These are phyloP conservation scores for Chlorodrepanis virens DNA, from an alignment of 2,113 vertebrate species.

Conservation along the genomic window DNA sequence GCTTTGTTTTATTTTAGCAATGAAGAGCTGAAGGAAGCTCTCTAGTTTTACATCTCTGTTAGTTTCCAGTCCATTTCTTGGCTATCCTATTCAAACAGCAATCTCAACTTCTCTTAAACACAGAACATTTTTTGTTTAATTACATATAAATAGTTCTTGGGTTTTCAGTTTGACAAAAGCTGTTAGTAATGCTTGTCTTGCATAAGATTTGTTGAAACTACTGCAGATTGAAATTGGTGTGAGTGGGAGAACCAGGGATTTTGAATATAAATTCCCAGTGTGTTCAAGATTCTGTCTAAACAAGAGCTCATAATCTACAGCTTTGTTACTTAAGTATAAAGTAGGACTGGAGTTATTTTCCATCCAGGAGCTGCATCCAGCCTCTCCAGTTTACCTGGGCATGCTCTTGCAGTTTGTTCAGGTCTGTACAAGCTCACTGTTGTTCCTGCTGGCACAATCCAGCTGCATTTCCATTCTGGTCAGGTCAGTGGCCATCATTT, in stretches of 20 bases:
- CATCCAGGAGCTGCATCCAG: neutral
- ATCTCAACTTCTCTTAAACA: neutral
- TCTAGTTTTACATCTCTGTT: neutral
- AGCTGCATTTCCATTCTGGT: constrained; percentile 79
- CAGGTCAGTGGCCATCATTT: constrained; percentile 76
- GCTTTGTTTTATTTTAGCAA: neutral
- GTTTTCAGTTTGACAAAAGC: neutral
- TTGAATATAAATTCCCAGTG: neutral
- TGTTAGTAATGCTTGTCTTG: neutral
- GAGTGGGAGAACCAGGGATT: constrained; percentile 3
- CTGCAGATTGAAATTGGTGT: neutral
- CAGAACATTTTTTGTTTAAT: neutral
- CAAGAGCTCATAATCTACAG: neutral
- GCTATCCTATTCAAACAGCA: neutral
- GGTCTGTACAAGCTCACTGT: constrained; percentile 70
- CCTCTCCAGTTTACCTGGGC: constrained; percentile 59
- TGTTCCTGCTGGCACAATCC: constrained; percentile 73
- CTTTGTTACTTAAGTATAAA: neutral
- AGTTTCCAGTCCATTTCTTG: neutral
- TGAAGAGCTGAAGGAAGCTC: neutral
- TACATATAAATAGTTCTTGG: neutral
- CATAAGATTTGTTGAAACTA: neutral
- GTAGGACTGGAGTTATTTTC: neutral
- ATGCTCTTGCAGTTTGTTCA: constrained; percentile 74
- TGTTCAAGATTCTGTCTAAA: neutral